Evolutionary conservation across 1,140 invertebrate genomes (phyloP).

Genomic region (Acyrthosiphon pisum): DNA sequence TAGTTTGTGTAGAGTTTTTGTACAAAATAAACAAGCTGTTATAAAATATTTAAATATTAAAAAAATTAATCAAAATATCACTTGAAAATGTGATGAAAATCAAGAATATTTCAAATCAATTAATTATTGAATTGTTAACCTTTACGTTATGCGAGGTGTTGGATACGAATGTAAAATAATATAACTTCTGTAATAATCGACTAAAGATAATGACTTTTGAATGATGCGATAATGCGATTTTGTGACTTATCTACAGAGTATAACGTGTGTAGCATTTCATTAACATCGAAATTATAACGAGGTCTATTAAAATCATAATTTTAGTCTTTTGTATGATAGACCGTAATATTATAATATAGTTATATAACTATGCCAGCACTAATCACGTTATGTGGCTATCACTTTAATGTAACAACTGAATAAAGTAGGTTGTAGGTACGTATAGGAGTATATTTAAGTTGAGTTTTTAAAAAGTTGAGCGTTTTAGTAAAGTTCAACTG

Average conservation of each 20-base stretch:
- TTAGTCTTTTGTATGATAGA: not conserved
- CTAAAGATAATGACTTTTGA: not conserved
- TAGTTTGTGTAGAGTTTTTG: not conserved
- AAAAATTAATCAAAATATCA: not conserved
- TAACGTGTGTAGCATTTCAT: not conserved
- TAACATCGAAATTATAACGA: not conserved
- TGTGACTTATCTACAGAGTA: not conserved
- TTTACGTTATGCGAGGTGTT: not conserved
- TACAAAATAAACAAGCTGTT: not conserved
- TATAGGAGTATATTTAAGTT: not conserved
- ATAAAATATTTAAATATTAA: not conserved
- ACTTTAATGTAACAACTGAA: not conserved
- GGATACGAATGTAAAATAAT: not conserved
- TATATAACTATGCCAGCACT: not conserved
- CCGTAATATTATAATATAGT: not conserved
- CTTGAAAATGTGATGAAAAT: not conserved
- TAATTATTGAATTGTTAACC: not conserved
- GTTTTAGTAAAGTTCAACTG: not conserved
- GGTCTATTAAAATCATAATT: slow-evolving; percentile 5
- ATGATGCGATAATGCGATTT: slow-evolving; percentile 5
- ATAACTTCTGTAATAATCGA: not conserved
- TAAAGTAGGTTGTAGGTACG: not conserved
- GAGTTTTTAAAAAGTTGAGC: not conserved
- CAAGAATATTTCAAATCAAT: not conserved
- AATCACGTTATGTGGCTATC: not conserved